These are phyloP conservation scores for Diprion similis DNA, from an alignment of 1,140 invertebrate species.

Conservation along the genomic window DNA sequence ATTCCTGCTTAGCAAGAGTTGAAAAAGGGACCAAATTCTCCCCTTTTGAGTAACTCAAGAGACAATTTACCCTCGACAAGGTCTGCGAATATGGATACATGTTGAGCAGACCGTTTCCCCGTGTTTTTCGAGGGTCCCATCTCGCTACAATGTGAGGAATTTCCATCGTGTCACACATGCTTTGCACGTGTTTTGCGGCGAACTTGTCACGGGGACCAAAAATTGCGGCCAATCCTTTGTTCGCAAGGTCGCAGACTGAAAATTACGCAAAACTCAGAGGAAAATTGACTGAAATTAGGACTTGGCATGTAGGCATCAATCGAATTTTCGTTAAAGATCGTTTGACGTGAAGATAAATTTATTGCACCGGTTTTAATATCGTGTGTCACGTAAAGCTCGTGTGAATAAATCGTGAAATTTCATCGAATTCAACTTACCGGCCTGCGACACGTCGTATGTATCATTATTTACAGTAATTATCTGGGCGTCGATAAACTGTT, in stretches of 20 bases:
- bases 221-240: slow-evolving; percentile 74
- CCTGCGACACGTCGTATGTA: neutral
- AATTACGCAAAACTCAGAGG: neutral
- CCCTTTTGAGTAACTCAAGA: too few species aligned
- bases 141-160: slow-evolving; percentile 85
- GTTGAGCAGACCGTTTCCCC: slow-evolving; percentile 77
- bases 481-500: neutral
- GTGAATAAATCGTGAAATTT: too few species aligned
- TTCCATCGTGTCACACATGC: slow-evolving; percentile 86
- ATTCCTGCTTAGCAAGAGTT: too few species aligned
- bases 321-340: too few species aligned
- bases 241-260: slow-evolving; percentile 68
- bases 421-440: neutral
- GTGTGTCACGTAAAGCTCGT: too few species aligned
- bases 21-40: too few species aligned
- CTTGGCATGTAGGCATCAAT: too few species aligned
- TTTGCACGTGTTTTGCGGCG: slow-evolving; percentile 79
- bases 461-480: neutral
- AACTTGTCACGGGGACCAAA: slow-evolving; percentile 79
- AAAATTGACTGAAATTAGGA: too few species aligned
- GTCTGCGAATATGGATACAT: slow-evolving; percentile 81
- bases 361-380: too few species aligned
- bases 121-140: slow-evolving; percentile 67
- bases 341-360: too few species aligned
- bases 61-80: slow-evolving; percentile 62